A percentile compares a stretch with the other conserved stretches of the same genome.
phyloP scores from a whole-genome alignment of 2,113 vertebrate species.

The Sphaerodactylus townsendi region DNA sequence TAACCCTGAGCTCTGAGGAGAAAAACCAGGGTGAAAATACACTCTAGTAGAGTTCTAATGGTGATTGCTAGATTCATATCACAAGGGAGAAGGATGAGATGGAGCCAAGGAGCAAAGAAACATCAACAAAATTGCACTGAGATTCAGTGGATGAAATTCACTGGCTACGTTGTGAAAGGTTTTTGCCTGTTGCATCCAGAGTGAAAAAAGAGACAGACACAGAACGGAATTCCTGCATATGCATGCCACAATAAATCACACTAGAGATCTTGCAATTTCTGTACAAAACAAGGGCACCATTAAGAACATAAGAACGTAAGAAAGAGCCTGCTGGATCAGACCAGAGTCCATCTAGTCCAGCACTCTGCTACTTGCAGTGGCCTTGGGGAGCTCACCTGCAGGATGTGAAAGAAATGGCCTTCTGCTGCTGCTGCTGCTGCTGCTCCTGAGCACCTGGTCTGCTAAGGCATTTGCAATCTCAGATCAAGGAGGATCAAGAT shows the following conservation, averaged over 20 bases:
- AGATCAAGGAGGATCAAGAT: no score
- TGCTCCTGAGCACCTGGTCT: no score
- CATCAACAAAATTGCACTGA: accelerated
- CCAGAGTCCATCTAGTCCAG: no score
- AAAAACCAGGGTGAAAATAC: accelerated
- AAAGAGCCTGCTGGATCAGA: no score
- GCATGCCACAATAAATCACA: not conserved
- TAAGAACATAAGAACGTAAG: no score
- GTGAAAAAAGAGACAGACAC: not conserved
- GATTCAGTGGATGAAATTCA: not conserved
- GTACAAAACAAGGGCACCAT: accelerated
- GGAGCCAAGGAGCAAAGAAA: accelerated
- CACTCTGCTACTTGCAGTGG: no score
- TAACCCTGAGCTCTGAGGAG: accelerated
- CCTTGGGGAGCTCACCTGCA: no score
- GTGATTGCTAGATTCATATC: not conserved
- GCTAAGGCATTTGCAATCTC: no score
- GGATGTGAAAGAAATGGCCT: no score
- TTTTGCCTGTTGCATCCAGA: not conserved
- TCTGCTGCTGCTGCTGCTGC: no score
- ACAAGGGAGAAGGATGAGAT: not conserved
- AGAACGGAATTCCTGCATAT: not conserved
- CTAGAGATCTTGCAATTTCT: accelerated
- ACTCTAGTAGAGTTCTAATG: not conserved
- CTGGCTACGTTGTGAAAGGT: not conserved